Conservation (phyloP, 1,140 invertebrate genomes). For the Drosophila tsacasi region DNA sequence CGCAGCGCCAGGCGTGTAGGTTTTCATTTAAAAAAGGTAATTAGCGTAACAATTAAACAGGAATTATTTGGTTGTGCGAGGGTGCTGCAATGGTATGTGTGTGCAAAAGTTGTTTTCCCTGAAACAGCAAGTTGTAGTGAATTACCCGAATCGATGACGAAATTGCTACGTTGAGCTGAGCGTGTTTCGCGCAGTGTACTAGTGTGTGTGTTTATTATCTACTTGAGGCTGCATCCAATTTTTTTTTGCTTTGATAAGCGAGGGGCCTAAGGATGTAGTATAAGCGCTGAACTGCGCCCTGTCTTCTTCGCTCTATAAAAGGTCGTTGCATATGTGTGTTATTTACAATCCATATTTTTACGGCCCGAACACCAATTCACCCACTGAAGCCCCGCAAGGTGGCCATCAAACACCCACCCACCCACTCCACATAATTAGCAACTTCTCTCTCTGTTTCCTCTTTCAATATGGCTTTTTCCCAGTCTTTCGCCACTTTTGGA, state of each 20-base stretch:
- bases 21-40: constrained; percentile 76
- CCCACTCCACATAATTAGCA: constrained; percentile 55
- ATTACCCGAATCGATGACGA: constrained; percentile 75
- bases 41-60: constrained; percentile 53
- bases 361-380: constrained; percentile 44
- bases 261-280: background rate
- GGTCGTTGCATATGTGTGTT: constrained; percentile 71
- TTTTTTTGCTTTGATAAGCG: constrained; percentile 69
- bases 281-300: constrained; percentile 44
- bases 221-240: background rate
- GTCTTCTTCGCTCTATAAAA: constrained; percentile 38
- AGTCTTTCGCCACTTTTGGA: constrained; percentile 55
- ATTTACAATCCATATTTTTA: constrained; percentile 42
- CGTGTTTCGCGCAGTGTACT: constrained; percentile 19
- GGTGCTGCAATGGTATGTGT: constrained; percentile 25
- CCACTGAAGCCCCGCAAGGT: constrained; percentile 61
- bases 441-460: constrained; percentile 8
- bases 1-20: constrained; percentile 60
- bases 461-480: constrained; percentile 50
- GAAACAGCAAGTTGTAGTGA: constrained; percentile 56
- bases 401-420: constrained; percentile 2
- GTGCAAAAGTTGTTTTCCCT: constrained; percentile 78
- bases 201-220: constrained; percentile 60
- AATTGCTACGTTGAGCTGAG: constrained; percentile 44
- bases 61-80: constrained; percentile 25